phyloP scores from a whole-genome alignment of 2,797 vertebrate genomes.

The Eulemur albifrons region DNA sequence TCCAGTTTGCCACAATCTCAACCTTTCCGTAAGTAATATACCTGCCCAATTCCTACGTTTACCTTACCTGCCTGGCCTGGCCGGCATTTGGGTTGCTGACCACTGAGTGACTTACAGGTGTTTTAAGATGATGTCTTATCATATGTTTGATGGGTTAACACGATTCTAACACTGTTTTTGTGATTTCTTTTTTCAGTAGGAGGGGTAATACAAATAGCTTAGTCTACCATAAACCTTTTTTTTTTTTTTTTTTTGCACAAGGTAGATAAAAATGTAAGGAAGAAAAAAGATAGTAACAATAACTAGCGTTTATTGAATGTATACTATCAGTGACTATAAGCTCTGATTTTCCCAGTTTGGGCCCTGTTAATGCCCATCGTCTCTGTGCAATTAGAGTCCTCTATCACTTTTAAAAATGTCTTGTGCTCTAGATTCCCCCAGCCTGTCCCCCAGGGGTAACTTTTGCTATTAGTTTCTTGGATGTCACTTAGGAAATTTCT shows the following conservation, averaged over 20 bases:
- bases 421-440: neutral
- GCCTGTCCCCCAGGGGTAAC: neutral
- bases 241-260: neutral
- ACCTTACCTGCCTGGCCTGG: neutral
- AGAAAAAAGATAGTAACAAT: neutral
- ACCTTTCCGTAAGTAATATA: neutral
- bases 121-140: neutral
- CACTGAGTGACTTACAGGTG: neutral
- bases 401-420: neutral
- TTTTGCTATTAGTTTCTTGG: neutral
- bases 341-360: neutral
- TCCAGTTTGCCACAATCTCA: neutral
- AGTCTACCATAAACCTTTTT: neutral
- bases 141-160: neutral
- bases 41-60: neutral
- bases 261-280: neutral
- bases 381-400: neutral
- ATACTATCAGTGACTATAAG: neutral
- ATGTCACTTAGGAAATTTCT: neutral
- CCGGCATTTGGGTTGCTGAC: neutral
- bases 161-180: neutral
- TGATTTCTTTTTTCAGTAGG: neutral
- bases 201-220: neutral
- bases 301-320: neutral
- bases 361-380: neutral